Evolutionary conservation across 2,113 vertebrate species (phyloP).

Genomic region (Anoura caudifer): DNA sequence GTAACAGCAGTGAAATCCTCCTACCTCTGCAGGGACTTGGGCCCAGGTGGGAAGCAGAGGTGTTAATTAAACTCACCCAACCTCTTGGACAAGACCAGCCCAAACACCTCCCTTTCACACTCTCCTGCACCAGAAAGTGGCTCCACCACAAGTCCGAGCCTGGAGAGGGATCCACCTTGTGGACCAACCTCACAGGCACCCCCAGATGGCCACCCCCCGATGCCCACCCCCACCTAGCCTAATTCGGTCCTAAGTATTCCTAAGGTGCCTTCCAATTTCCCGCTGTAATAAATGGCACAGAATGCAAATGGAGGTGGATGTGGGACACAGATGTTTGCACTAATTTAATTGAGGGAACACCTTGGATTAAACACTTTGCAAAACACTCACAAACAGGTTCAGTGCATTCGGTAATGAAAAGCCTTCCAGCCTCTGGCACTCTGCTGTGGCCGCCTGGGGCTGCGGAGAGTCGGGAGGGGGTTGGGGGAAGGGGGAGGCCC

Average conservation of each 20-base stretch:
- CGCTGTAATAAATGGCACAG: constrained; percentile 73
- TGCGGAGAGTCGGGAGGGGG: background rate
- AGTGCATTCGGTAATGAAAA: constrained; percentile 76
- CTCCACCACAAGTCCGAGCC: background rate
- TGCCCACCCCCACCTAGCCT: constrained; percentile 48
- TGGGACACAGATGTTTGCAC: constrained; percentile 78
- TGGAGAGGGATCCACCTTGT: background rate
- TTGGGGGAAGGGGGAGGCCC: background rate
- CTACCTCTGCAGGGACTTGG: background rate
- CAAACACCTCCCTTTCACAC: background rate
- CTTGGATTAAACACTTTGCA: constrained; percentile 78
- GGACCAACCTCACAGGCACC: background rate
- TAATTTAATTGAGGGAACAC: constrained; percentile 79
- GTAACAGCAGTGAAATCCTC: background rate
- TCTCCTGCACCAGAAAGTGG: background rate
- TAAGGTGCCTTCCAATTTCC: constrained; percentile 76
- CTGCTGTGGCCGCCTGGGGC: constrained; percentile 62
- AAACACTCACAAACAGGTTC: constrained; percentile 77
- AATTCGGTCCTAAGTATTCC: constrained; percentile 75
- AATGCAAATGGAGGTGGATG: constrained; percentile 78
- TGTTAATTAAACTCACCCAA: constrained; percentile 4
- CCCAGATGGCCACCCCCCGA: background rate
- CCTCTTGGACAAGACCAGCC: background rate
- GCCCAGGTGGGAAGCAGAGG: background rate
- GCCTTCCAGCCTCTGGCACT: constrained; percentile 70